Conservation (phyloP, 2,888 invertebrate species). For the Drosophila kanekoi region DNA sequence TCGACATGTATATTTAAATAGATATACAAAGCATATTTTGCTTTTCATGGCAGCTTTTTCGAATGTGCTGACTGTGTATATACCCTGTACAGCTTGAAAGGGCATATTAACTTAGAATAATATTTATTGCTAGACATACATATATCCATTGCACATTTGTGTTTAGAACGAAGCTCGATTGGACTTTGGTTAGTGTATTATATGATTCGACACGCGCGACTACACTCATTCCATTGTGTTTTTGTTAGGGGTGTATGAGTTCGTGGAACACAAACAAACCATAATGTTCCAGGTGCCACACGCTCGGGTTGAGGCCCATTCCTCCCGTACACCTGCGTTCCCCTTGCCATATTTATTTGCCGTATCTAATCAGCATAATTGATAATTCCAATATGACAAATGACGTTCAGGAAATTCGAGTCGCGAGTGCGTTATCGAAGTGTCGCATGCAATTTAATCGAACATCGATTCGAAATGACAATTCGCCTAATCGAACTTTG, state of each 20-base stretch:
- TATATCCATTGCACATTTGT: no score
- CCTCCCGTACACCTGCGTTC: not conserved
- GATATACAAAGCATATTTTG: slow-evolving; percentile 13
- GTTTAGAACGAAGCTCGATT: no score
- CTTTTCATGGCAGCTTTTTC: not conserved
- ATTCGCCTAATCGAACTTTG: slow-evolving; percentile 32
- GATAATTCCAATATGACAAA: slow-evolving; percentile 34
- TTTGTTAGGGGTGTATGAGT: not conserved
- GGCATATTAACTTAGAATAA: no score
- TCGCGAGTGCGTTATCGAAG: slow-evolving; percentile 36
- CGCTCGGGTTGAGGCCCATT: not conserved
- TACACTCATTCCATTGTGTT: not conserved
- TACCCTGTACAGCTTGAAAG: no score
- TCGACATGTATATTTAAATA: slow-evolving; percentile 9
- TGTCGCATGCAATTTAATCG: slow-evolving; percentile 29
- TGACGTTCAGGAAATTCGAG: slow-evolving; percentile 9
- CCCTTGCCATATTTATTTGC: not conserved
- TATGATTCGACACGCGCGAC: no score
- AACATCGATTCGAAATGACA: slow-evolving; percentile 13
- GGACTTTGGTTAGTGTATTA: no score
- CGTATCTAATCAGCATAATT: slow-evolving; percentile 61
- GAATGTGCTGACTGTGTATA: not conserved
- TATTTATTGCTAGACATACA: no score
- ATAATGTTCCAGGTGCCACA: slow-evolving; percentile 1
- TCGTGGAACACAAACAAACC: not conserved